Base-by-base conservation (phyloP, 2,797 vertebrate genomes). In the Chloroceryle amazona region DNA sequence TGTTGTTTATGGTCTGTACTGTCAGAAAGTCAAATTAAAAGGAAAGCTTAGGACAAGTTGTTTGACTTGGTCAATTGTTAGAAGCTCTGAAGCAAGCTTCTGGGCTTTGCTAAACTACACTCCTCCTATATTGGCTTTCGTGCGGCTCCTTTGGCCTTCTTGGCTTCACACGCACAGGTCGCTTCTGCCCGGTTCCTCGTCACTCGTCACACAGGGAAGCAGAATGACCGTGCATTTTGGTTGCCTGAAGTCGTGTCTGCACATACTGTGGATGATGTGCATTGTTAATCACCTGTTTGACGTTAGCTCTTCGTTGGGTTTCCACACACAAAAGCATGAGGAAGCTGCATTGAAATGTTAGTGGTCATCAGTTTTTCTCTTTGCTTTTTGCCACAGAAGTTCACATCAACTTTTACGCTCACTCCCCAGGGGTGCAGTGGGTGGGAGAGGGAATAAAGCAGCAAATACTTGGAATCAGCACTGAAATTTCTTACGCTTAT, bases 141-240 rank as follows among this genome's bases (percentile, higher is more conserved):
- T 8, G 57, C 1, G 41, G 6, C 37, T 54, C 5, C 11, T 52
- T 35, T 29, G 29, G 21, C 33, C 20, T 4, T 19, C 62, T 29
- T 5, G 18, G 8, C 1, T 2, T 19, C 16, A 1, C n/a, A 7
- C 7, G 6, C 22, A 3, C 14, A 10, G 22, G 35, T 49, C 10
- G 25, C 25, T 49, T 25, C 25, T 26, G 8, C 28, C 49, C 18
- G 6, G 8, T 8, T 72, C 44, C 41, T n/a, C 28, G 26, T 37
- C 25, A 3, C 31, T 31, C 8, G 1, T 16, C 16, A 29, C 11
- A 5, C n/a, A 1, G 4, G 39, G 37, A n/a, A 28, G 15, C 0
- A 2, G 23, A 61, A 25, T 7, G 11, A 18, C 31, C 16, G 7
- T 29, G 6, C 41, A 5, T 4, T 47, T 39, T 8, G 8, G 9